Conservation (phyloP, 1,140 invertebrate species). For the Acromyrmex heyeri region DNA sequence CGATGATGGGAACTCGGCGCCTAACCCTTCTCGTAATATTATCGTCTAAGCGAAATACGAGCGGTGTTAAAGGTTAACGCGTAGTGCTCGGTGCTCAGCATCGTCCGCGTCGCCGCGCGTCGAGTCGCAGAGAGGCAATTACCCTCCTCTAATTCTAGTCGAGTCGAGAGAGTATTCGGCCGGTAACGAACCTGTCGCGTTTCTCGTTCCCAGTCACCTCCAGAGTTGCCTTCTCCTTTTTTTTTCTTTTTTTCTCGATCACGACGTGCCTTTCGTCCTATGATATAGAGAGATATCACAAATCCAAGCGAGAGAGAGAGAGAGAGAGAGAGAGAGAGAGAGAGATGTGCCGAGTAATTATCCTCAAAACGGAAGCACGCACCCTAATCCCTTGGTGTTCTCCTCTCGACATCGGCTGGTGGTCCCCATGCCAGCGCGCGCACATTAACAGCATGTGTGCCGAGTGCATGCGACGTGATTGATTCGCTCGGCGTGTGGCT, state of each 20-base stretch:
- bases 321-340: background rate
- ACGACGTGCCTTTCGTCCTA: background rate
- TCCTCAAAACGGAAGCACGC: conserved; percentile 79
- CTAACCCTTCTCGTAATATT: conserved; percentile 49
- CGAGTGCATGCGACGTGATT: conserved; percentile 84
- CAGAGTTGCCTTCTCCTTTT: background rate
- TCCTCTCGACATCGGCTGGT: conserved; percentile 70
- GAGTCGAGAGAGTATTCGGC: conserved; percentile 36
- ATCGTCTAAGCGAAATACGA: conserved; percentile 60
- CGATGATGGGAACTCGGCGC: conserved; percentile 45
- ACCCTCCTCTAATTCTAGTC: conserved; percentile 51
- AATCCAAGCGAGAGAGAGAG: background rate
- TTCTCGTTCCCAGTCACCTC: conserved; percentile 33
- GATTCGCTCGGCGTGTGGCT: conserved; percentile 82
- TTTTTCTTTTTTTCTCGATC: conserved; percentile 16
- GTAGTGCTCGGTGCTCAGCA: conserved; percentile 28
- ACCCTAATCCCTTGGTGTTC: conserved; percentile 76
- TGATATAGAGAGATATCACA: conserved; percentile 36
- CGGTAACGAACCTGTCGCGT: conserved; percentile 59
- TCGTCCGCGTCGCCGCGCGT: conserved; percentile 30
- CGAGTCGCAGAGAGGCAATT: conserved; percentile 53
- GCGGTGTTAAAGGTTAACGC: conserved; percentile 55
- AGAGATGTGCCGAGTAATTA: conserved; percentile 74
- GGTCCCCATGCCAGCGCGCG: conserved; percentile 73
- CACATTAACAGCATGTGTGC: conserved; percentile 84